Evolutionary conservation across 2,888 invertebrate species (phyloP).

Genomic region (Heliconius erato): DNA sequence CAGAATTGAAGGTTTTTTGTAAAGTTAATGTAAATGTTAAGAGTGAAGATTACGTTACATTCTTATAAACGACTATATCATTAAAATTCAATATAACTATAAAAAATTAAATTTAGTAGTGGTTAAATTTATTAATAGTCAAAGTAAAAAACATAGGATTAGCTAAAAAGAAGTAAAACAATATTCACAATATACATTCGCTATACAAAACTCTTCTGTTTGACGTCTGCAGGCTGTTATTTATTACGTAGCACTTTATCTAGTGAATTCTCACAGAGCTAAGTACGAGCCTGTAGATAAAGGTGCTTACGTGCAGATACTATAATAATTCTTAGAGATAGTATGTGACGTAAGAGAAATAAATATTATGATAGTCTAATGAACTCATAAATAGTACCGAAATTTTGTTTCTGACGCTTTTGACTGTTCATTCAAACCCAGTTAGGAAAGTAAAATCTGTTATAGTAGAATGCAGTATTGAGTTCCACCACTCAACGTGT

Average conservation of each 20-base stretch:
- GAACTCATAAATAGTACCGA: not conserved
- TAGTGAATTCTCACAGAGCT: conserved; percentile 22
- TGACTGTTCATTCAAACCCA: too few species aligned
- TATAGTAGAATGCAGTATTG: too few species aligned
- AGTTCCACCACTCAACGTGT: not conserved
- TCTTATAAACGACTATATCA: too few species aligned
- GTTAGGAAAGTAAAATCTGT: too few species aligned
- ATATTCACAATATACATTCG: conserved; percentile 18
- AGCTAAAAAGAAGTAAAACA: conserved; percentile 7
- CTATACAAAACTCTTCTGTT: conserved; percentile 4
- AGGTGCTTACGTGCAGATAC: conserved; percentile 22
- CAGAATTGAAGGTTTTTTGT: too few species aligned
- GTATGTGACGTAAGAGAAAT: not conserved
- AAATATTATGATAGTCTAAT: conserved; percentile 9
- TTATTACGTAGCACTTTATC: conserved; percentile 23
- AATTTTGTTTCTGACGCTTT: not conserved
- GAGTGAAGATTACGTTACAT: too few species aligned
- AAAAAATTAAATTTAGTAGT: too few species aligned
- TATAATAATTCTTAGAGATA: conserved; percentile 23
- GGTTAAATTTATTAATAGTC: too few species aligned
- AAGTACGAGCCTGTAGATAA: conserved; percentile 31
- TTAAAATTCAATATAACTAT: too few species aligned
- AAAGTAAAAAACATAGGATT: not conserved
- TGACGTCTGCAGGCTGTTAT: conserved; percentile 24
- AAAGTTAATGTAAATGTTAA: too few species aligned